Evolutionary conservation across 2,888 invertebrate species (phyloP).

Genomic region (Dermolepida albohirtum): DNA sequence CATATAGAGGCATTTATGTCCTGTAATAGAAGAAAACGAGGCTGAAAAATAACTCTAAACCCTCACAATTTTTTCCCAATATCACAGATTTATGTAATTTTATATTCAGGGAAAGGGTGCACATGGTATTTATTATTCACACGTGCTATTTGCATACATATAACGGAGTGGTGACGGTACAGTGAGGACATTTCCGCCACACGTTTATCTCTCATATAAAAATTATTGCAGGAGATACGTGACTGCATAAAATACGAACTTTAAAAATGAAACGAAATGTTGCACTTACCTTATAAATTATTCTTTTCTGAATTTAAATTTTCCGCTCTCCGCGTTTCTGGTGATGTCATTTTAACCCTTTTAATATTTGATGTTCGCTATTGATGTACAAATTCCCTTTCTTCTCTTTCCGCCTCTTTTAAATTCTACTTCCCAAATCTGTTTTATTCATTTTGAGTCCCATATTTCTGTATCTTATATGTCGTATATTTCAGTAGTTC

Average conservation of each 20-base stretch:
- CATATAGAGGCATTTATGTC: not conserved
- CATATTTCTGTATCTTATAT: not conserved
- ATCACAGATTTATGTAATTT: slow-evolving; percentile 21
- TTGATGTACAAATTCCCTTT: slow-evolving; percentile 1
- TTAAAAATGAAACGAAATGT: slow-evolving; percentile 10
- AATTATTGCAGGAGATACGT: slow-evolving; percentile 10
- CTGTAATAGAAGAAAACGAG: too few relatives aligned
- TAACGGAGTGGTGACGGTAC: slow-evolving; percentile 19
- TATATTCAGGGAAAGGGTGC: slow-evolving; percentile 16
- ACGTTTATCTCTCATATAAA: slow-evolving; percentile 22
- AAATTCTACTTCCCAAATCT: not conserved
- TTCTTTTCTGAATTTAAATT: not conserved
- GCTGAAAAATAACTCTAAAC: too few relatives aligned
- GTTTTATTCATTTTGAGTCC: not conserved
- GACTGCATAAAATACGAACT: slow-evolving; percentile 9
- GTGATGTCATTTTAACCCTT: not conserved
- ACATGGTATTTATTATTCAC: slow-evolving; percentile 37
- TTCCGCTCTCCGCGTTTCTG: not conserved
- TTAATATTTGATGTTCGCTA: not conserved
- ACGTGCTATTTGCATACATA: slow-evolving; percentile 37
- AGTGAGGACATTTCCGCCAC: slow-evolving; percentile 26
- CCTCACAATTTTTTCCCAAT: not conserved
- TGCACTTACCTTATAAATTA: slow-evolving; percentile 13
- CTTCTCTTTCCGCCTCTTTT: not conserved
- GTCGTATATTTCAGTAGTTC: too few relatives aligned